Conservation (phyloP, 2,888 invertebrate species). For the Chymomyza caudatula region DNA sequence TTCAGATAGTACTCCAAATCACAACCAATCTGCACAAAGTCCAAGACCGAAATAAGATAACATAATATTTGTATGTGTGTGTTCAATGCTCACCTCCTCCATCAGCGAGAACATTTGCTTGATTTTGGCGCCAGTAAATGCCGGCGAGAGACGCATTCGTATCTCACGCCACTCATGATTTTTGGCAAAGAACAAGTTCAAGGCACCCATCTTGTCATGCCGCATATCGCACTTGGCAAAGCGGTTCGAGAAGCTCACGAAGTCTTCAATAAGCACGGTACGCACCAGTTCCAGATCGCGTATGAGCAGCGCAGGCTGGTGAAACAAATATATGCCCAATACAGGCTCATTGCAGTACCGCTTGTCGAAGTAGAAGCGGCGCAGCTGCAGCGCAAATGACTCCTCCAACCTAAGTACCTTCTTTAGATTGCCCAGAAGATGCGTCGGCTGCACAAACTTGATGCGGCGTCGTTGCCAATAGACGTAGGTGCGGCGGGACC, state of each 20-base stretch:
- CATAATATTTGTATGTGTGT: background rate
- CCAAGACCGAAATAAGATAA: background rate
- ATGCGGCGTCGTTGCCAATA: conserved; percentile 77
- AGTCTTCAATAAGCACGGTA: conserved; percentile 78
- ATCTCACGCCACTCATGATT: conserved; percentile 79
- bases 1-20: conserved; percentile 73
- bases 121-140: conserved; percentile 78
- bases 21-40: conserved; percentile 65
- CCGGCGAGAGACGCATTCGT: conserved; percentile 78
- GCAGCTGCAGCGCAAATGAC: conserved; percentile 73
- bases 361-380: conserved; percentile 75
- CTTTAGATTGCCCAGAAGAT: conserved; percentile 78
- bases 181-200: conserved; percentile 78
- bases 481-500: conserved; percentile 78
- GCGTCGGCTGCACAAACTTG: conserved; percentile 75
- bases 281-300: conserved; percentile 79
- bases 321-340: conserved; percentile 78
- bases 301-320: conserved; percentile 78
- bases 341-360: conserved; percentile 64
- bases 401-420: conserved; percentile 74
- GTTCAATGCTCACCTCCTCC: conserved; percentile 67
- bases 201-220: conserved; percentile 77
- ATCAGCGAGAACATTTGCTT: conserved; percentile 77
- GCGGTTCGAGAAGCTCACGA: conserved; percentile 76
- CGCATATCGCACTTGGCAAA: conserved; percentile 70